These are phyloP conservation scores for Agrotis puta DNA, from an alignment of 2,888 invertebrate species.

Conservation along the genomic window DNA sequence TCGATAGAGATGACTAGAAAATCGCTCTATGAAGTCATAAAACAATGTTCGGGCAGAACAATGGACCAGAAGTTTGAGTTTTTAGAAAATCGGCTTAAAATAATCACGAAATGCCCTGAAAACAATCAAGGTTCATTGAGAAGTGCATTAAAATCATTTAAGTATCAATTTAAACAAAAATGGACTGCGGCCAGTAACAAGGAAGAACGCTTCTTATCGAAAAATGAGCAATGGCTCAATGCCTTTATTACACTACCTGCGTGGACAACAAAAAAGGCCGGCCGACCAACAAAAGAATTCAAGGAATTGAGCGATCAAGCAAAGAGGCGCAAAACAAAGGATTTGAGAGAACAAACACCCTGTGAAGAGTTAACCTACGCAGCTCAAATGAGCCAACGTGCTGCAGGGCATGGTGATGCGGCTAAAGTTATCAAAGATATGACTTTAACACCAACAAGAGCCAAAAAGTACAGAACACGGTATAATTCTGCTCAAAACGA, in stretches of 20 bases:
- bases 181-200: constrained; percentile 20
- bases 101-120: constrained; percentile 26
- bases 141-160: constrained; percentile 3
- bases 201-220: constrained; percentile 24
- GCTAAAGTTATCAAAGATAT: constrained; percentile 24
- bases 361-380: constrained; percentile 21
- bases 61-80: constrained; percentile 7
- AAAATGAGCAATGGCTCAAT: constrained; percentile 24
- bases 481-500: constrained; percentile 6
- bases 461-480: constrained; percentile 18
- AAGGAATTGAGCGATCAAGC: constrained; percentile 25
- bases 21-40: constrained; percentile 15
- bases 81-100: constrained; percentile 12
- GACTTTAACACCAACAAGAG: constrained; percentile 27
- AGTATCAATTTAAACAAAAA: constrained; percentile 24
- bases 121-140: constrained; percentile 7
- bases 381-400: constrained; percentile 19
- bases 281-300: constrained; percentile 22
- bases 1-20: constrained; percentile 26
- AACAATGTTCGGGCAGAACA: no score
- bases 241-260: constrained; percentile 12
- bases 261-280: constrained; percentile 18
- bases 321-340: constrained; percentile 35
- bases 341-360: constrained; percentile 15
- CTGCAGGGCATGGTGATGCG: constrained; percentile 17